phyloP scores from a whole-genome alignment of 2,888 invertebrate genomes.

The Darwinula stevensoni region DNA sequence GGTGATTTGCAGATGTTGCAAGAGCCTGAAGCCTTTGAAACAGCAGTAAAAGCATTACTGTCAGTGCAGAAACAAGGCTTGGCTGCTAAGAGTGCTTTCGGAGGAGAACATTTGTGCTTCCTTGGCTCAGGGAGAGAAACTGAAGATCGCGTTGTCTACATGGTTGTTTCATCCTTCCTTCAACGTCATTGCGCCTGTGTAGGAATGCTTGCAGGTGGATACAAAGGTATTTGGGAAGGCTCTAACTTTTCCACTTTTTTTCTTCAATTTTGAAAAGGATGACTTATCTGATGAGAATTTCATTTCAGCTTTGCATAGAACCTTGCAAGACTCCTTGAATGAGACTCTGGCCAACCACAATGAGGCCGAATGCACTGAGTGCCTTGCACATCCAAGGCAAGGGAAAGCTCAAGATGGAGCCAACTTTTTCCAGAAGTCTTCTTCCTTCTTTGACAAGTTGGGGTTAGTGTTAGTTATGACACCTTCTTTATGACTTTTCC shows the following conservation, averaged over 20 bases:
- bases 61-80: slow-evolving; percentile 26
- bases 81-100: slow-evolving; percentile 16
- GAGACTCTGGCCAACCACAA: slow-evolving; percentile 17
- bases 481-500: no score
- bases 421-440: no score
- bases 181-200: slow-evolving; percentile 79
- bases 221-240: slow-evolving; percentile 8
- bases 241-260: background rate
- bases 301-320: slow-evolving; percentile 16
- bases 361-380: slow-evolving; percentile 15
- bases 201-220: slow-evolving; percentile 61
- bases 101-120: slow-evolving; percentile 24
- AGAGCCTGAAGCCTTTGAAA: slow-evolving; percentile 76
- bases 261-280: background rate
- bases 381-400: no score
- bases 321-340: slow-evolving; percentile 14
- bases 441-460: no score
- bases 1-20: slow-evolving; percentile 47
- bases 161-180: slow-evolving; percentile 90
- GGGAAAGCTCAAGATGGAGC: no score
- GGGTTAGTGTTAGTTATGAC: no score
- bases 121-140: slow-evolving; percentile 77
- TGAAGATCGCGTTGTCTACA: slow-evolving; percentile 83
- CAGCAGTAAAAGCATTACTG: slow-evolving; percentile 30
- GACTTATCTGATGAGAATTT: no score